Evolutionary conservation across 2,113 vertebrate genomes (phyloP).

Genomic region (Acanthisitta chloris): DNA sequence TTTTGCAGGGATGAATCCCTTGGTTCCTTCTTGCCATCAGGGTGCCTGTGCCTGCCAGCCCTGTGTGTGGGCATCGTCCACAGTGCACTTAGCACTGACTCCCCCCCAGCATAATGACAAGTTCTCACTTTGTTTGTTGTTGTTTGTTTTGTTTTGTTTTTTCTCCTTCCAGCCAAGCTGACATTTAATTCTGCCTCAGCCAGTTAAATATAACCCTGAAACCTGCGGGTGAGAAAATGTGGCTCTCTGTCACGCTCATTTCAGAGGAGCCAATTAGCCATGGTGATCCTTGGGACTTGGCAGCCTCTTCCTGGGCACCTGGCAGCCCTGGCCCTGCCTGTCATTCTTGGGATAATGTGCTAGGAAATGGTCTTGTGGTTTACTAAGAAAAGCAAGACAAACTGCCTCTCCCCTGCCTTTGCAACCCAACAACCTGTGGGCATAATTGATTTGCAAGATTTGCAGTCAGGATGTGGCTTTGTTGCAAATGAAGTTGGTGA

Average conservation of each 20-base stretch:
- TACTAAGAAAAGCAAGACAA: constrained; percentile 64
- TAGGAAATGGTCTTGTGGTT: constrained; percentile 56
- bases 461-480: constrained; percentile 27
- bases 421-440: constrained; percentile 52
- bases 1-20: neutral
- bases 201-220: constrained; percentile 60
- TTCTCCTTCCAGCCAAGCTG: constrained; percentile 52
- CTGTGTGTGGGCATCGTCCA: neutral
- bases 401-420: neutral
- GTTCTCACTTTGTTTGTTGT: constrained; percentile 69
- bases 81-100: neutral
- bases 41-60: neutral
- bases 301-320: constrained; percentile 24
- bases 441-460: constrained; percentile 52
- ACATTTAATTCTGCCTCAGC: constrained; percentile 61
- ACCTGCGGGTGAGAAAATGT: constrained; percentile 57
- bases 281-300: constrained; percentile 60
- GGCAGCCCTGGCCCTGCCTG: constrained; percentile 36
- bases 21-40: neutral
- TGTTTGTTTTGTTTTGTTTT: constrained; percentile 65
- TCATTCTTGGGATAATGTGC: constrained; percentile 38
- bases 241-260: constrained; percentile 53
- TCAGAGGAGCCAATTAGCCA: constrained; percentile 60
- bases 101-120: constrained; percentile 41
- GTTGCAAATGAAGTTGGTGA: neutral